Percentiles rank a stretch among this genome's conserved stretches.
Evolutionary conservation across 1,140 invertebrate genomes (phyloP).

Genomic region (Agraylea sexmaculata): DNA sequence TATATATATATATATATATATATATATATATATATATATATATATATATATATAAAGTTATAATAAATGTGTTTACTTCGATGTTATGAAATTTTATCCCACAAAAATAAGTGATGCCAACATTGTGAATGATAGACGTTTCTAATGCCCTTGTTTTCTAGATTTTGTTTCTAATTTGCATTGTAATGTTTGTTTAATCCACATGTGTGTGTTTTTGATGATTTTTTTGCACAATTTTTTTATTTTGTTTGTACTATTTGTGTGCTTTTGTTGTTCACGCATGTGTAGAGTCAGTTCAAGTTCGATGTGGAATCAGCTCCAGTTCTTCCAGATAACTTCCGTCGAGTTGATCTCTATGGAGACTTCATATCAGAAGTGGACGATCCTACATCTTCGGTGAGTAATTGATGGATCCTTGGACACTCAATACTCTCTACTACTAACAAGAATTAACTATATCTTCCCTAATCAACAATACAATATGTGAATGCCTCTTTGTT

Average conservation of each 20-base stretch:
- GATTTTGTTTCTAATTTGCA: conserved; percentile 1
- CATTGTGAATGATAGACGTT: no score
- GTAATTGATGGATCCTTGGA: conserved; percentile 1
- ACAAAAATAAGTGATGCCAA: no score
- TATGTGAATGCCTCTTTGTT: no score
- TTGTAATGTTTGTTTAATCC: conserved; percentile 6
- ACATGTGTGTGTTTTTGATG: conserved; percentile 11
- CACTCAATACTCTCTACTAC: background rate
- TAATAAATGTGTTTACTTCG: no score
- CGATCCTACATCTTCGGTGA: conserved; percentile 27
- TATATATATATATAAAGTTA: no score
- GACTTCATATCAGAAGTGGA: conserved; percentile 30
- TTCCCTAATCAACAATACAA: no score
- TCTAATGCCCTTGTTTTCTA: no score
- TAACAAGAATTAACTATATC: background rate
- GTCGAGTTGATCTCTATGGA: conserved; percentile 41
- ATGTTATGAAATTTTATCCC: no score
- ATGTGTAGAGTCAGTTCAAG: conserved; percentile 62
- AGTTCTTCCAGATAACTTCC: conserved; percentile 49
- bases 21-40: no score
- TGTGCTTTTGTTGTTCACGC: conserved; percentile 5
- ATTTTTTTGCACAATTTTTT: conserved; percentile 12
- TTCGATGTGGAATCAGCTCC: conserved; percentile 64
- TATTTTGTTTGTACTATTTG: conserved; percentile 2
- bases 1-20: no score